Conservation (phyloP, 2,797 vertebrate species). For the Arctocebus calabarensis region DNA sequence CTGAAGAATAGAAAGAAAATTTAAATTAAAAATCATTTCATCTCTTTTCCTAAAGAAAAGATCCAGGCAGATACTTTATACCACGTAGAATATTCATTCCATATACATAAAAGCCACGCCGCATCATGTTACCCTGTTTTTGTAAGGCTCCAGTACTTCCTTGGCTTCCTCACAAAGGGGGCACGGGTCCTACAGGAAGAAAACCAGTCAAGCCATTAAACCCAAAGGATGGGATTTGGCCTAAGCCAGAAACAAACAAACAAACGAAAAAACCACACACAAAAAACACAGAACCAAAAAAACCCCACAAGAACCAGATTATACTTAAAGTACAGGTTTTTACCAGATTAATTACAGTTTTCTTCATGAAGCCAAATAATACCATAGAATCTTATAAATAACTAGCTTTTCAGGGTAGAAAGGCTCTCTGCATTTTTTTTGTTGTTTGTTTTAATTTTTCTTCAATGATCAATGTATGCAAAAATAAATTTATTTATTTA, state of each 20-base stretch:
- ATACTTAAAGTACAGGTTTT: slow-evolving; percentile 43
- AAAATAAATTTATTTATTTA: not conserved
- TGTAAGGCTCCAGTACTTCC: slow-evolving; percentile 90
- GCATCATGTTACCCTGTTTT: slow-evolving; percentile 88
- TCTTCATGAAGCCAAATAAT: slow-evolving; percentile 64
- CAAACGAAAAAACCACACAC: too few species aligned
- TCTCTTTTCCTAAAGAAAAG: slow-evolving; percentile 76
- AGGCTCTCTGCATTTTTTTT: slow-evolving; percentile 22
- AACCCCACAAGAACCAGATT: not conserved
- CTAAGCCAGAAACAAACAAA: not conserved
- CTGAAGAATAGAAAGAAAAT: slow-evolving; percentile 71
- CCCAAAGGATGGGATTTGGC: slow-evolving; percentile 11
- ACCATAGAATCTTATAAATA: slow-evolving; percentile 43
- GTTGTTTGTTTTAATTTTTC: slow-evolving; percentile 52
- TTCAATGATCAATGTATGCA: not conserved
- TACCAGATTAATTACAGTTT: slow-evolving; percentile 63
- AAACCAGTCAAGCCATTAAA: slow-evolving; percentile 68
- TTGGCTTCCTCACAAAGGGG: slow-evolving; percentile 94
- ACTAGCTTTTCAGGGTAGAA: slow-evolving; percentile 23
- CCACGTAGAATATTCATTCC: slow-evolving; percentile 40
- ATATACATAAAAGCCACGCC: slow-evolving; percentile 27
- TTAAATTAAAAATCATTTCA: slow-evolving; percentile 76
- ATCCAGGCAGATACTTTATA: slow-evolving; percentile 56
- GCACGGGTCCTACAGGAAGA: slow-evolving; percentile 89
- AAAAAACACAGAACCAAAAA: not conserved